Evolutionary conservation across 2,797 vertebrate genomes (phyloP).

Genomic region (Dermochelys coriacea): DNA sequence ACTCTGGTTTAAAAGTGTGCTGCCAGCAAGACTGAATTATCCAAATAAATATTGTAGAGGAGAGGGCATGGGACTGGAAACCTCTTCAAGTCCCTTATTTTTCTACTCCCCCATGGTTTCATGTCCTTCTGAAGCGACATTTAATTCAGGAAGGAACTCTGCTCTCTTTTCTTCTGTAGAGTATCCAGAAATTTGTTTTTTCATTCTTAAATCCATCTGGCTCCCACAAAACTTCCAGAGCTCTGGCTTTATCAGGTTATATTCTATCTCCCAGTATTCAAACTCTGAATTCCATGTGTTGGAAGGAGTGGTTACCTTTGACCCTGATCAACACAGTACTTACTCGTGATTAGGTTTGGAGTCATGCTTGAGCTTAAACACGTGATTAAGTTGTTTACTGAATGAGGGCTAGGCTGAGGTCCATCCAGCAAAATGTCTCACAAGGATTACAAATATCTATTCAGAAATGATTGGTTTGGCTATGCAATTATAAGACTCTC

Average conservation of each 20-base stretch:
- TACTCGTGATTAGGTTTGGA: background rate
- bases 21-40: background rate
- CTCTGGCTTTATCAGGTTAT: background rate
- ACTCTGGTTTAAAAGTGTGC: background rate
- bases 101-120: background rate
- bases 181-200: slow-evolving; percentile 14
- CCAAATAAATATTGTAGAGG: background rate
- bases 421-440: background rate
- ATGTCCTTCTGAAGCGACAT: background rate
- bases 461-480: background rate
- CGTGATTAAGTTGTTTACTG: background rate
- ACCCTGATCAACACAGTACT: slow-evolving; percentile 5
- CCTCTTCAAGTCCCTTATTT: no score
- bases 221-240: slow-evolving; percentile 2
- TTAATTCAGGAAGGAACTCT: background rate
- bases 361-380: background rate
- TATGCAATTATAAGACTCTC: background rate
- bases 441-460: background rate
- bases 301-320: slow-evolving; percentile 4
- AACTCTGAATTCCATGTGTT: background rate
- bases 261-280: background rate
- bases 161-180: background rate
- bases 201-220: slow-evolving; percentile 37
- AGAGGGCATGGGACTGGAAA: background rate
- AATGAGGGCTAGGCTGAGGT: slow-evolving; percentile 23